These are phyloP conservation scores for Toxotes chatareus DNA, from an alignment of 2,113 vertebrate genomes.

Conservation along the genomic window DNA sequence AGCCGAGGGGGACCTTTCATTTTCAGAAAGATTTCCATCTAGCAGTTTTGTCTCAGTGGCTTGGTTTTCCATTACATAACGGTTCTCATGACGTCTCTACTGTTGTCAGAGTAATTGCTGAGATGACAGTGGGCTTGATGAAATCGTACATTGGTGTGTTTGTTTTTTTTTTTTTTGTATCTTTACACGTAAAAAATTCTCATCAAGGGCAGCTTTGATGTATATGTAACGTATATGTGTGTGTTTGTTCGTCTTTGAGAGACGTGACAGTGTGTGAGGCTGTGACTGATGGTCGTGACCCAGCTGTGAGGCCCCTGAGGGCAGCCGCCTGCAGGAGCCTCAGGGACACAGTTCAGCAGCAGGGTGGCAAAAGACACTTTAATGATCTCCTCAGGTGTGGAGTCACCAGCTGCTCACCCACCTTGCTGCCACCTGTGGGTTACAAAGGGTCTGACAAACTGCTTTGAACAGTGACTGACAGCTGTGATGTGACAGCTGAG, in stretches of 20 bases:
- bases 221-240: neutral
- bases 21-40: constrained; percentile 50
- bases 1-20: constrained; percentile 45
- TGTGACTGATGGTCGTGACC: constrained; percentile 6
- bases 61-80: constrained; percentile 26
- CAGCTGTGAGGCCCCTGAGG: constrained; percentile 35
- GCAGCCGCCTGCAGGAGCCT: constrained; percentile 22
- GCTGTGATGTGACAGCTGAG: constrained; percentile 5
- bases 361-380: constrained; percentile 40
- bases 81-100: neutral
- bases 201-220: neutral
- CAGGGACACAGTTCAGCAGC: constrained; percentile 25
- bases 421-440: constrained; percentile 14
- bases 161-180: too few species aligned
- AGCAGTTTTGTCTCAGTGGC: constrained; percentile 32
- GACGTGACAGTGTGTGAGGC: neutral
- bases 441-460: neutral
- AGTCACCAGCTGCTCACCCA: constrained; percentile 50
- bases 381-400: constrained; percentile 48
- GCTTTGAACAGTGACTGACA: constrained; percentile 23
- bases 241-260: neutral
- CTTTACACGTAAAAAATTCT: too few species aligned
- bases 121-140: constrained; percentile 18
- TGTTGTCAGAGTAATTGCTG: constrained; percentile 2
- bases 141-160: neutral